Conservation (phyloP, 2,797 vertebrate genomes). For the Macropus fuliginosus region DNA sequence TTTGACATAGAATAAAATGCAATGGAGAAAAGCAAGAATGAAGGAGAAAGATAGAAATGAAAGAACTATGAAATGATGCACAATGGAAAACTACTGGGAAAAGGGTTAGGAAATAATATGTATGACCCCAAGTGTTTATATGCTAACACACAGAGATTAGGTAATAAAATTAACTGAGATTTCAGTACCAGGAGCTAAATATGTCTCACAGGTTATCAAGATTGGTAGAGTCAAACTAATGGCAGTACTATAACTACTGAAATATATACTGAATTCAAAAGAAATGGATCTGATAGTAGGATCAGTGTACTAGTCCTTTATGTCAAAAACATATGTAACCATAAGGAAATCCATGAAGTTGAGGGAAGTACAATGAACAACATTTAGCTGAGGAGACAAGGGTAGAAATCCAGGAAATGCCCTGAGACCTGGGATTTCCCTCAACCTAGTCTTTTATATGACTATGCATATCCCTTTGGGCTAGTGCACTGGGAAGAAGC, state of each 20-base stretch:
- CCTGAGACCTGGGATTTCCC: neutral
- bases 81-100: neutral
- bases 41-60: neutral
- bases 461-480: neutral
- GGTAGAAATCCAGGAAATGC: neutral
- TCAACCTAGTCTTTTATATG: neutral
- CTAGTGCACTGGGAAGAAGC: neutral
- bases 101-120: neutral
- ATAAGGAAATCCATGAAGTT: neutral
- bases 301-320: neutral
- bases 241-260: neutral
- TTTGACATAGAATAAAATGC: neutral
- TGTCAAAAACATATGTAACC: neutral
- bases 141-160: neutral
- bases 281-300: neutral
- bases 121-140: neutral
- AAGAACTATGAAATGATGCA: neutral
- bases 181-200: neutral
- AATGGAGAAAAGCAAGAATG: neutral
- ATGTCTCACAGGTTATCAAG: neutral
- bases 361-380: neutral
- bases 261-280: neutral
- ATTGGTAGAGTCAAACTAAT: neutral
- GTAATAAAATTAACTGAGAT: neutral
- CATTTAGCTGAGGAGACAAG: neutral